Percentiles rank a stretch among this genome's conserved stretches.
Conservation (phyloP, 2,113 vertebrate species). For the Cercocebus atys region DNA sequence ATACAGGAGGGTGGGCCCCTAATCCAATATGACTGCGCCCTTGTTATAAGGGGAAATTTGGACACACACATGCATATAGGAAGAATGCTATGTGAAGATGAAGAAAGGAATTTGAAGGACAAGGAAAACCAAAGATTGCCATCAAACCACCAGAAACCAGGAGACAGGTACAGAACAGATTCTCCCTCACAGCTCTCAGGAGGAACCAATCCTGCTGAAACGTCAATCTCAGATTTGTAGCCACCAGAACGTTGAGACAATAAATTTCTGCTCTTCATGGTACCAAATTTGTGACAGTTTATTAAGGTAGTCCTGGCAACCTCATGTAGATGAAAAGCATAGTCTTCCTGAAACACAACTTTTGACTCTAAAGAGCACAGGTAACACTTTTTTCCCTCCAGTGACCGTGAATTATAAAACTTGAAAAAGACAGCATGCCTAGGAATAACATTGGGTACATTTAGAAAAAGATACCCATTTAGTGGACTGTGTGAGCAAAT, state of each 20-base stretch:
- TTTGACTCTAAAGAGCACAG: not conserved
- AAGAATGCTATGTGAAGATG: too few species aligned
- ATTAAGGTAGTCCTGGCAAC: not conserved
- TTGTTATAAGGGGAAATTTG: not conserved
- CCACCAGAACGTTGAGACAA: not conserved
- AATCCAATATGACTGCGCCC: not conserved
- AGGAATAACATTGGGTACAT: not conserved
- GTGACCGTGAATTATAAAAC: not conserved
- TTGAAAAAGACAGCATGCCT: not conserved
- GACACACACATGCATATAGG: too few species aligned
- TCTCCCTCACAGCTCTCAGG: too few species aligned
- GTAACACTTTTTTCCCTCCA: not conserved
- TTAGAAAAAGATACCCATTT: not conserved
- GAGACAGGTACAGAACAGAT: rapidly evolving
- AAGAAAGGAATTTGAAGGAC: not conserved
- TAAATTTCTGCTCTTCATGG: not conserved
- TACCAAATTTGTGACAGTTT: not conserved
- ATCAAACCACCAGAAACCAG: not conserved
- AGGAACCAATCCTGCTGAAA: not conserved
- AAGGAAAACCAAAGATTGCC: not conserved
- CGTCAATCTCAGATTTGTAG: rapidly evolving
- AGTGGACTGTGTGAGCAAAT: not conserved
- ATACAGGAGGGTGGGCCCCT: not conserved
- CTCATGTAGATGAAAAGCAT: not conserved
- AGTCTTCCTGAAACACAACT: not conserved